Conservation (phyloP, 2,797 vertebrate species). For the Siniperca scherzeri region DNA sequence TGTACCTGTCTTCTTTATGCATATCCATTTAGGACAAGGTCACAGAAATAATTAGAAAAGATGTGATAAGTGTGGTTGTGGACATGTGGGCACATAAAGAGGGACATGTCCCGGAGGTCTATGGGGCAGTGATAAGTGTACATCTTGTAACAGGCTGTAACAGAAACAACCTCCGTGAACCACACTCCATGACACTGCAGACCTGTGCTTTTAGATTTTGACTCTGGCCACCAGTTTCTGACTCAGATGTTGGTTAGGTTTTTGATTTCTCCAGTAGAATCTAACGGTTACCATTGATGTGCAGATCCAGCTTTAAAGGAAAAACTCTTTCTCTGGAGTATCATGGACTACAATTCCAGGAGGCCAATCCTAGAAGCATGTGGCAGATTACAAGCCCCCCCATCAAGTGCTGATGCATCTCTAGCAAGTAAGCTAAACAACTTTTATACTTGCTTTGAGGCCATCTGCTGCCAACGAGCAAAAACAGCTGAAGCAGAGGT, state of each 20-base stretch:
- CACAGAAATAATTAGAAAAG: conserved; percentile 16
- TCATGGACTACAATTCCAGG: background rate
- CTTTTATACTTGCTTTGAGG: too few species aligned
- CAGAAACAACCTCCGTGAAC: conserved; percentile 9
- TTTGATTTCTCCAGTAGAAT: background rate
- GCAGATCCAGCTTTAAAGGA: background rate
- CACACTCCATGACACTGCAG: background rate
- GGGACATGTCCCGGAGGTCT: background rate
- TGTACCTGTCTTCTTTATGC: conserved; percentile 35
- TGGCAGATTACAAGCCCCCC: too few species aligned
- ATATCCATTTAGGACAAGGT: conserved; percentile 36
- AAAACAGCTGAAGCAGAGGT: too few species aligned
- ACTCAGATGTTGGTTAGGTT: background rate
- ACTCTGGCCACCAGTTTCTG: background rate
- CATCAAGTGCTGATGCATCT: too few species aligned
- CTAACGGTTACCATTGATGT: background rate
- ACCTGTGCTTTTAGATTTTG: background rate
- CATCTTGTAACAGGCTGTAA: conserved; percentile 7
- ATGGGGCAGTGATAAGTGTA: conserved; percentile 1
- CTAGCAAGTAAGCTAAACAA: too few species aligned
- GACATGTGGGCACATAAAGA: conserved; percentile 18
- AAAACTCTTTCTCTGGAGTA: background rate
- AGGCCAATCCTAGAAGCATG: too few species aligned
- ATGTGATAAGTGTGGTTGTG: background rate
- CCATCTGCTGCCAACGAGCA: too few species aligned